Conservation (phyloP, 2,113 vertebrate genomes). For the Laticauda laticaudata region DNA sequence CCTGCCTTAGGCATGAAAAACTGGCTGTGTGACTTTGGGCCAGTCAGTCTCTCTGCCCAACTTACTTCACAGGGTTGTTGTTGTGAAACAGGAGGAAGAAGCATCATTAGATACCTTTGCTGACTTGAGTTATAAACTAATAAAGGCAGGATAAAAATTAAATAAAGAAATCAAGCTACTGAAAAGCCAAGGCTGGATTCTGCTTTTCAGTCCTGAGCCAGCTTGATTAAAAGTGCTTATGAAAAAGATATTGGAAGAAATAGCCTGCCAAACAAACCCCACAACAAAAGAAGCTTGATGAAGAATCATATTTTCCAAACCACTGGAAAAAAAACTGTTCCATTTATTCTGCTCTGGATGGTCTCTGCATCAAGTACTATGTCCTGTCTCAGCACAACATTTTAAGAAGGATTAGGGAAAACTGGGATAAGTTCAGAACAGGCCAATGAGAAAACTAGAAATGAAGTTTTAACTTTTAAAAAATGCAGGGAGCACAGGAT, state of each 20-base stretch:
- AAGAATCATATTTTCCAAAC: not conserved
- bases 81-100: no score
- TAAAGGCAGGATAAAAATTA: no score
- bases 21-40: no score
- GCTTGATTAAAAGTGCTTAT: not conserved
- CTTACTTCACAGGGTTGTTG: no score
- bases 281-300: not conserved
- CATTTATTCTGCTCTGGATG: not conserved
- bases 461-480: not conserved
- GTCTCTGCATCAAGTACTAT: not conserved
- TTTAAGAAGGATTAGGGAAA: not conserved
- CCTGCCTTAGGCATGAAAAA: no score
- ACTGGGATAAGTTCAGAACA: not conserved
- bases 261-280: not conserved
- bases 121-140: no score
- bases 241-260: not conserved
- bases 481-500: not conserved
- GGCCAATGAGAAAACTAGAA: not conserved
- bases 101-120: no score
- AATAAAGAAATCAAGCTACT: not conserved
- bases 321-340: not conserved
- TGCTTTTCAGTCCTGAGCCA: not conserved
- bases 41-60: no score
- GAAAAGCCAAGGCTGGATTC: not conserved
- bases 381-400: not conserved